Evolutionary conservation across 2,888 invertebrate species (phyloP), one percentile per base, ranked within the genome.

Genomic region (Acleris laterana): DNA sequence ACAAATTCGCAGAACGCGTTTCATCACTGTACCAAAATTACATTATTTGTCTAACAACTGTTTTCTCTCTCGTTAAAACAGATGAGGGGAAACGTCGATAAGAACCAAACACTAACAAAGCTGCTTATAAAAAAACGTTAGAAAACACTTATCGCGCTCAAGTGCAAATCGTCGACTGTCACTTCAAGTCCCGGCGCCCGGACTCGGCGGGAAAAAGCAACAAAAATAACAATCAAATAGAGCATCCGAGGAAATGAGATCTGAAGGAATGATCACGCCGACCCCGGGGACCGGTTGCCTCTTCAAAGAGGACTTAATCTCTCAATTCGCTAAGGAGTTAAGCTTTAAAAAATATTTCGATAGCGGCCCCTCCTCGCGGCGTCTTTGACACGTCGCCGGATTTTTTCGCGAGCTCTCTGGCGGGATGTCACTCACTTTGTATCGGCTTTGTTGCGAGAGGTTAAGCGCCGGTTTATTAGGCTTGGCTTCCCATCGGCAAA

Each of bases 251-350:
- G 89, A 91, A 93, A 93, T 91, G 91, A 92, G 93, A 91, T 92
- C 90, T 85, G 88, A 89, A 89, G 88, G 88, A 91, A 89, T 89
- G 90, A 92, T 93, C 90, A 84, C 89, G 83, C 84, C 89, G 88
- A 87, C 93, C 93, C 92, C 89, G 84, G 93, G 93, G 93, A 93
- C 89, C 93, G 88, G 93, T 93, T 93, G 93, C 93, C 94, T 94
- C 93, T 94, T 94, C 93, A 94, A 94, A 94, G 87, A 90, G 82
- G 88, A 93, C 93, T 91, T 93, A 93, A 93, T 93, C 93, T 93
- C 92, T 88, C 91, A 93, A 93, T 92, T 92, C 93, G 90, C 92
- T 89, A 93, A 93, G 93, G 93, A 93, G 93, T 93, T 93, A 89
- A 93, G 92, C 90, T 89, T 90, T 88, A 92, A 93, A 90, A 93